phyloP scores from a whole-genome alignment of 2,113 vertebrate species.

The Tachuris rubrigastra region DNA sequence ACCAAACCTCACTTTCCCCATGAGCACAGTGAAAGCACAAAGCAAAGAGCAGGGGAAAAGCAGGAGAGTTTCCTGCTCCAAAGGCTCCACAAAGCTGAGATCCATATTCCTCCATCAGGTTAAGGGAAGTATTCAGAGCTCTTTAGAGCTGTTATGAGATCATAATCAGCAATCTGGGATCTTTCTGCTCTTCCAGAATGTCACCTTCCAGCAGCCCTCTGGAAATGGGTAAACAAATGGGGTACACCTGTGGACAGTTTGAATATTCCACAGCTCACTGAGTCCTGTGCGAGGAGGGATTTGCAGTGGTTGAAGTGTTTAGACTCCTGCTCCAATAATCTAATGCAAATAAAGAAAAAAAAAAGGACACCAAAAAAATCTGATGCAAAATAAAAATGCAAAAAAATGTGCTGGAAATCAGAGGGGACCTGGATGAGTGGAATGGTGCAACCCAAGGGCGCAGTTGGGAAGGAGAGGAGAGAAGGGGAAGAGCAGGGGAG shows the following conservation, averaged over 20 bases:
- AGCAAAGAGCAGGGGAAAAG: background rate
- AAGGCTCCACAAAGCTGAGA: background rate
- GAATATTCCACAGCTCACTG: conserved; percentile 8
- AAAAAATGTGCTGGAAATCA: background rate
- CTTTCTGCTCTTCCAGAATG: background rate
- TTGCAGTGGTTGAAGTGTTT: background rate
- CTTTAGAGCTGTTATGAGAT: background rate
- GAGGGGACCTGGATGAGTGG: background rate
- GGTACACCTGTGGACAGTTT: background rate
- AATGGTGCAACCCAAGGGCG: background rate
- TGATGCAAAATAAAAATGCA: background rate
- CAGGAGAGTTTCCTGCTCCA: fast-evolving
- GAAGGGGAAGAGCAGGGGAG: background rate
- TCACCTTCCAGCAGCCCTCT: background rate
- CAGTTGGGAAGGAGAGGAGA: background rate
- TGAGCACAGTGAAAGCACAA: background rate
- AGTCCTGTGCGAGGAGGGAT: background rate
- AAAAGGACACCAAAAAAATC: background rate
- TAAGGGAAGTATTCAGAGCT: background rate
- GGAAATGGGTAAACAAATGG: background rate
- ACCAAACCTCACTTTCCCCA: fast-evolving
- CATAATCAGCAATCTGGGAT: background rate
- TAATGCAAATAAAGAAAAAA: background rate
- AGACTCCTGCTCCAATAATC: background rate
- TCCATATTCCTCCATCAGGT: fast-evolving